phyloP scores from a whole-genome alignment of 2,113 vertebrate genomes.

The Triplophysa siluroides region DNA sequence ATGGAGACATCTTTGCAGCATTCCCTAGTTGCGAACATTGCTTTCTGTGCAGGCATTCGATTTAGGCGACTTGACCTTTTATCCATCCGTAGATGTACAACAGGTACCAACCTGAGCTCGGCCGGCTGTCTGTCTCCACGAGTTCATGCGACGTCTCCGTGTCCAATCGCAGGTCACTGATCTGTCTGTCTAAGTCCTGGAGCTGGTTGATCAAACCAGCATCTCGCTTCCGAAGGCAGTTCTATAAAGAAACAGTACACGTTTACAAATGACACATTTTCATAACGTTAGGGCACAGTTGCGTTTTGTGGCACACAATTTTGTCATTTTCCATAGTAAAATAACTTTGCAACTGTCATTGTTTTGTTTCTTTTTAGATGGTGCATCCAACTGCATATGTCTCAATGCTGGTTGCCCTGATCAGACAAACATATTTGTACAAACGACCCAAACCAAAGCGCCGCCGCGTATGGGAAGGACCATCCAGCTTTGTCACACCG shows the following conservation, averaged over 20 bases:
- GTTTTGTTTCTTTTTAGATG: not conserved
- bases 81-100: not conserved
- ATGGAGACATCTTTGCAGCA: not conserved
- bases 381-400: constrained; percentile 12
- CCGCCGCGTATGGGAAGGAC: constrained; percentile 40
- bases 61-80: not conserved
- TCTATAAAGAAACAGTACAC: constrained; percentile 69
- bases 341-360: not conserved
- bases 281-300: no score
- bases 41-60: not conserved
- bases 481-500: constrained; percentile 45
- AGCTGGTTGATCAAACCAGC: constrained; percentile 87
- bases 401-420: constrained; percentile 27
- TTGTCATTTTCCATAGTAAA: not conserved
- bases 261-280: no score
- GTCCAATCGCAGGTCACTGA: constrained; percentile 88
- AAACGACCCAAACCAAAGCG: constrained; percentile 51
- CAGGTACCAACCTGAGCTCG: constrained; percentile 85
- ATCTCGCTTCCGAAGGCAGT: constrained; percentile 87
- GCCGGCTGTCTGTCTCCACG: constrained; percentile 88
- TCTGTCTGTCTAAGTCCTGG: constrained; percentile 92
- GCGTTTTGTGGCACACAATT: not conserved
- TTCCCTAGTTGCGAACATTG: not conserved
- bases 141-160: constrained; percentile 81
- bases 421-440: constrained; percentile 43